Percentiles rank a stretch among this genome's conserved stretches.
phyloP scores from a whole-genome alignment of 2,888 invertebrate genomes.

The Physocephala rufipes region DNA sequence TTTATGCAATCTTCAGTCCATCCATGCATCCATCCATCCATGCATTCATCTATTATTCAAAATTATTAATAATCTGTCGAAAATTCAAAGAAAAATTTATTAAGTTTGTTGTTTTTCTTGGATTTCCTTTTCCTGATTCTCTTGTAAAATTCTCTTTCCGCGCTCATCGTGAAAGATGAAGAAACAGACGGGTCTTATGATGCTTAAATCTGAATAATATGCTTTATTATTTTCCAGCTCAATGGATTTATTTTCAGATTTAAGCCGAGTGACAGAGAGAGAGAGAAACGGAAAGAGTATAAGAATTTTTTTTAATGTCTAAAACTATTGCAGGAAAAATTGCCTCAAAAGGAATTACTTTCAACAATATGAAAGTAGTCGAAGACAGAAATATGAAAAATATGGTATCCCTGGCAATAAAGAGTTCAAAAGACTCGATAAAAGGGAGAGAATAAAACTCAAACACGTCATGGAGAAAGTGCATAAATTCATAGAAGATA shows the following conservation, averaged over 20 bases:
- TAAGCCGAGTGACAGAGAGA: background rate
- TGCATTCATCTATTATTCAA: no score
- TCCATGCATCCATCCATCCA: no score
- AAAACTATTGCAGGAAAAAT: slow-evolving; percentile 21
- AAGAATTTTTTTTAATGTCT: no score
- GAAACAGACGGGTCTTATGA: background rate
- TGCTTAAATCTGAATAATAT: slow-evolving; percentile 47
- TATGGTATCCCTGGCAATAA: no score
- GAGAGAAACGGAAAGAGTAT: no score
- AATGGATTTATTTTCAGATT: slow-evolving; percentile 44
- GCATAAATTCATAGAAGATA: no score
- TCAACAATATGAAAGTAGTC: slow-evolving; percentile 7
- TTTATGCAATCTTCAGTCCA: no score
- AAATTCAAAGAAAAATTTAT: background rate
- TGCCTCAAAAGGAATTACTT: slow-evolving; percentile 27
- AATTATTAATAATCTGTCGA: slow-evolving; percentile 1
- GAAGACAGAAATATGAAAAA: background rate
- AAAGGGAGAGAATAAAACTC: no score
- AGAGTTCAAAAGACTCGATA: no score
- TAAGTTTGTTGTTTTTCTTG: background rate
- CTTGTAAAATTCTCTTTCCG: background rate
- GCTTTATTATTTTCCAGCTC: slow-evolving; percentile 46
- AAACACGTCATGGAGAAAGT: no score
- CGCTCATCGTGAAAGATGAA: background rate
- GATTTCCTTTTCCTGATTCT: background rate